Evolutionary conservation across 1,140 invertebrate genomes (phyloP).

Genomic region (Eumaeus atala): DNA sequence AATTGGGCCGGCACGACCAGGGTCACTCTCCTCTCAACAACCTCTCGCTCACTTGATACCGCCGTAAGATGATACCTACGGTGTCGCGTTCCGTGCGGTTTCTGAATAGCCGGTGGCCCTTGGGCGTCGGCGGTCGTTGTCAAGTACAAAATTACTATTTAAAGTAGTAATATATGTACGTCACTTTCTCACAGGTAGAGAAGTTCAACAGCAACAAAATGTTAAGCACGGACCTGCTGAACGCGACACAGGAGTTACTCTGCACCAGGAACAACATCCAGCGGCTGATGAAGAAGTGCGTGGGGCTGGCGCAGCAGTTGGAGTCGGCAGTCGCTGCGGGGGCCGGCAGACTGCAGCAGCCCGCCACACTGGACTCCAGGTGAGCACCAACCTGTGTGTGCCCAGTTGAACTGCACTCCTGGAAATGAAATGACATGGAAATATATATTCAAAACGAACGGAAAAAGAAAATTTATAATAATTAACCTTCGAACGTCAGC

Average conservation of each 20-base stretch:
- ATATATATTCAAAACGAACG: too few species aligned
- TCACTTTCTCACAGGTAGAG: conserved; percentile 64
- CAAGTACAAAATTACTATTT: too few species aligned
- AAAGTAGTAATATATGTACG: background rate
- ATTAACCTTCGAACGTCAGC: too few species aligned
- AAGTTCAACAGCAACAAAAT: conserved; percentile 82
- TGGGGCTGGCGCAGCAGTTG: conserved; percentile 80
- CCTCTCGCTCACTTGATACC: too few species aligned
- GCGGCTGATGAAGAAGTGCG: conserved; percentile 84
- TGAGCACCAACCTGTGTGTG: conserved; percentile 36
- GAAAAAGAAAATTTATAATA: too few species aligned
- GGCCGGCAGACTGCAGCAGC: conserved; percentile 80
- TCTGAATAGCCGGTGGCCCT: too few species aligned
- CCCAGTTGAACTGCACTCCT: background rate
- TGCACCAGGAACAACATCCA: conserved; percentile 81
- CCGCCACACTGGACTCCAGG: conserved; percentile 74
- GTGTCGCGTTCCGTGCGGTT: too few species aligned
- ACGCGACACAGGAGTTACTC: conserved; percentile 82
- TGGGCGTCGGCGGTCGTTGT: too few species aligned
- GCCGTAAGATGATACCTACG: too few species aligned
- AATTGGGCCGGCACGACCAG: too few species aligned
- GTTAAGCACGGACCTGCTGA: conserved; percentile 81
- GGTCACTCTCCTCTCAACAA: too few species aligned
- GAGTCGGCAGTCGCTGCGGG: conserved; percentile 83
- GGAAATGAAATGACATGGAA: too few species aligned